Conservation (phyloP, 1,140 invertebrate genomes). For the Hylaeus anthracinus region DNA sequence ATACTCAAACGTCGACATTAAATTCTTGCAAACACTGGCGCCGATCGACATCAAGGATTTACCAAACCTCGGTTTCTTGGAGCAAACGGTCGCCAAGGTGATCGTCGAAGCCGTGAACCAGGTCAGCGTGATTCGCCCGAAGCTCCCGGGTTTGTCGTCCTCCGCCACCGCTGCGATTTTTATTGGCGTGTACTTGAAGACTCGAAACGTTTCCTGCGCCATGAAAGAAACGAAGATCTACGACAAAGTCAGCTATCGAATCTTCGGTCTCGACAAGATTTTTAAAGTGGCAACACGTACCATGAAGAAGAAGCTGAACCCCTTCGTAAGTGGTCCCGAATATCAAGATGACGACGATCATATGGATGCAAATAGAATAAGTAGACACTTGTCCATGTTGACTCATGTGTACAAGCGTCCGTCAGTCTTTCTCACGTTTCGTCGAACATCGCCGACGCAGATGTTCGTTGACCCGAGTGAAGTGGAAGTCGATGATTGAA, state of each 20-base stretch:
- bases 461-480: constrained; percentile 1
- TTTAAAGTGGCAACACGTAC: constrained; percentile 50
- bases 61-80: constrained; percentile 82
- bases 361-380: too few relatives aligned
- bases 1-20: constrained; percentile 77
- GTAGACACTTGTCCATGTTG: background rate
- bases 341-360: fast-evolving
- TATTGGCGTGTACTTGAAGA: constrained; percentile 82
- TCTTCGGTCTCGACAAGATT: constrained; percentile 74
- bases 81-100: constrained; percentile 81
- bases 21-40: constrained; percentile 74
- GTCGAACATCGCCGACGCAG: constrained; percentile 55
- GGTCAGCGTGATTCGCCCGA: constrained; percentile 80
- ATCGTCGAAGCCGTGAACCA: constrained; percentile 80
- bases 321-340: background rate
- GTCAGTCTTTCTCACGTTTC: constrained; percentile 6
- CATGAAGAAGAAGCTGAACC: constrained; percentile 45
- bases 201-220: constrained; percentile 73
- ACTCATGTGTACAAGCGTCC: fast-evolving
- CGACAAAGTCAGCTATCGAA: constrained; percentile 70
- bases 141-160: constrained; percentile 81
- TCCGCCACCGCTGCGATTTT: constrained; percentile 79
- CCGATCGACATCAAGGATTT: constrained; percentile 76
- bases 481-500: background rate
- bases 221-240: constrained; percentile 70